Evolutionary conservation across 2,888 invertebrate genomes (phyloP), one percentile per base, ranked within the genome.

Genomic region (Agrotis ipsilon): DNA sequence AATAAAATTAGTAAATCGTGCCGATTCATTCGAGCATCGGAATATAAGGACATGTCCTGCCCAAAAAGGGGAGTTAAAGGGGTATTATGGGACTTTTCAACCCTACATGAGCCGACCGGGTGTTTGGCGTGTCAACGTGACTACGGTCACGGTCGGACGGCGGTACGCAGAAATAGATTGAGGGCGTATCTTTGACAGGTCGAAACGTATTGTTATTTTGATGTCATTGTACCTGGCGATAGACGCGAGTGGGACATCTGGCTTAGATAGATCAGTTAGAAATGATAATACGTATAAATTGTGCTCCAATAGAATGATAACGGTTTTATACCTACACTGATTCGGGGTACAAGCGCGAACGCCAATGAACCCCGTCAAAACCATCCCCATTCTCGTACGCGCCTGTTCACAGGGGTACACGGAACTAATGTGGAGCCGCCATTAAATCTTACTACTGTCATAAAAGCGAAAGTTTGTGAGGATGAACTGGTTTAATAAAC

Each of bases 111-210:
- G 59, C 18, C 68, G 65, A 27, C 21, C 63, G 66, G 68, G 59
- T 79, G 64, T 66, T 70, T 79, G 80, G 75, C 77, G 75, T 76
- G 71, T 82, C 66, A 71, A 82, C 74, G 75, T 68, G 64, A 65
- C 74, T 72, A 57, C 80, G 81, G 83, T 85, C 80, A 83, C 57
- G 86, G 85, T 60, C 81, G 74, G 66, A 60, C 68, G 68, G 58
- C 72, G 80, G 55, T 58, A 66, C 39, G 55, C 72, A 72, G 45
- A 87, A 84, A 86, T 86, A 85, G 78, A 85, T 54, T 59, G 62
- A 83, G 75, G 86, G 75, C 84, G 86, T 78, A 83, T 78, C 79
- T 79, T 70, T 76, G 79, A 85, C 70, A 72, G 59, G 75, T 74
- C 72, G 51, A 61, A 69, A 69, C 54, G 72, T 64, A 67, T 85